A percentile compares a stretch with the other conserved stretches of the same genome.
Evolutionary conservation across 2,888 invertebrate genomes (phyloP).

Genomic region (Nephrotoma appendiculata): DNA sequence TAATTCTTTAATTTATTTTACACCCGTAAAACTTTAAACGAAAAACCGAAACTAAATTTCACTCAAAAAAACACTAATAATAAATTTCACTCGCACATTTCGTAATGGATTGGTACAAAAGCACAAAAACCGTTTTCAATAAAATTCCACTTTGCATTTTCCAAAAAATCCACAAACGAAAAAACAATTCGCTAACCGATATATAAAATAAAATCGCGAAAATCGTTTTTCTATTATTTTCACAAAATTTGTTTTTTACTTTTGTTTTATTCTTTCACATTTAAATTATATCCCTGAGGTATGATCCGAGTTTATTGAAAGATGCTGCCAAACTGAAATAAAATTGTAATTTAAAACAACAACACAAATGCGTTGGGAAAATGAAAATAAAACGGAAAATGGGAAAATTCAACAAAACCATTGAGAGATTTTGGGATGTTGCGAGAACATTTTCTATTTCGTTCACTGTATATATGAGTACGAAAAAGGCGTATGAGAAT

Average conservation of each 20-base stretch:
- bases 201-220: not conserved
- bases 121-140: not conserved
- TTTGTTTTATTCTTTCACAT: not conserved
- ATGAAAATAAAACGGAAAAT: not conserved
- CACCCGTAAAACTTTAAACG: not conserved
- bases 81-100: not conserved
- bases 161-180: not conserved
- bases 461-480: not conserved
- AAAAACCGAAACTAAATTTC: not conserved
- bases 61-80: not conserved
- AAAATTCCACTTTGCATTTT: not conserved
- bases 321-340: slow-evolving; percentile 1
- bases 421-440: not conserved
- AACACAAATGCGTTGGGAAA: not conserved
- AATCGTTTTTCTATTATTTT: not conserved
- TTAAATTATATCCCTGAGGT: slow-evolving; percentile 3
- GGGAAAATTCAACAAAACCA: not conserved
- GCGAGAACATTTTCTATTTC: not conserved
- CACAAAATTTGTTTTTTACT: not conserved
- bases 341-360: not conserved
- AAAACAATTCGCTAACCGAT: not conserved
- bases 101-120: not conserved
- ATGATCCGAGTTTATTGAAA: slow-evolving; percentile 1
- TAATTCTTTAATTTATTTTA: not conserved
- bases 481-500: not conserved